A percentile compares a stretch with the other conserved stretches of the same genome.
Evolutionary conservation across 2,797 vertebrate genomes (phyloP).

Genomic region (Discoglossus pictus): DNA sequence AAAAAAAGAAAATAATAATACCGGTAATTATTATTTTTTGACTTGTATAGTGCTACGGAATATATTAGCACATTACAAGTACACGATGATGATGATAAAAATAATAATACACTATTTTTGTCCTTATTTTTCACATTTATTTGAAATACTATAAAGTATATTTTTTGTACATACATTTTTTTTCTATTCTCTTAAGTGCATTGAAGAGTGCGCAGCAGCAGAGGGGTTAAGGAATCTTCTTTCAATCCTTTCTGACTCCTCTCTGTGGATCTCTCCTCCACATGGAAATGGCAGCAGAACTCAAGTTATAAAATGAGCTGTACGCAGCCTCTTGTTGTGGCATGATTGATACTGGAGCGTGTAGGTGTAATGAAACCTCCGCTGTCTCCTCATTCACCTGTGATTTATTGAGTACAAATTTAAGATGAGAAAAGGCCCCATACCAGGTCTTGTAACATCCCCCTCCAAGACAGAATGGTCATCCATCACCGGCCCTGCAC

Average conservation of each 20-base stretch:
- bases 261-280: conserved; percentile 10
- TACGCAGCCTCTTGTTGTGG: conserved; percentile 69
- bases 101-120: too few relatives aligned
- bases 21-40: too few relatives aligned
- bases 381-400: conserved; percentile 77
- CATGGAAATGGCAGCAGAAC: conserved; percentile 39
- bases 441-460: conserved; percentile 81
- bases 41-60: too few relatives aligned
- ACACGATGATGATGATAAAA: too few relatives aligned
- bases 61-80: too few relatives aligned
- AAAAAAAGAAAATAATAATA: too few relatives aligned
- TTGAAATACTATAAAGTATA: too few relatives aligned
- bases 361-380: conserved; percentile 85
- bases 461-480: conserved; percentile 84
- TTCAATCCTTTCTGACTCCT: conserved; percentile 7
- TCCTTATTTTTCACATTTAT: too few relatives aligned
- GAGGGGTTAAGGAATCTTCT: conserved; percentile 24
- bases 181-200: neutral
- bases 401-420: conserved; percentile 85
- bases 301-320: conserved; percentile 73
- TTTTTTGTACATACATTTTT: too few relatives aligned
- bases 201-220: neutral
- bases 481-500: conserved; percentile 97
- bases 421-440: conserved; percentile 87
- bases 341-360: conserved; percentile 82